A percentile compares a stretch with the other conserved stretches of the same genome.
phyloP scores from a whole-genome alignment of 2,797 vertebrate species.

The Chelon auratus region DNA sequence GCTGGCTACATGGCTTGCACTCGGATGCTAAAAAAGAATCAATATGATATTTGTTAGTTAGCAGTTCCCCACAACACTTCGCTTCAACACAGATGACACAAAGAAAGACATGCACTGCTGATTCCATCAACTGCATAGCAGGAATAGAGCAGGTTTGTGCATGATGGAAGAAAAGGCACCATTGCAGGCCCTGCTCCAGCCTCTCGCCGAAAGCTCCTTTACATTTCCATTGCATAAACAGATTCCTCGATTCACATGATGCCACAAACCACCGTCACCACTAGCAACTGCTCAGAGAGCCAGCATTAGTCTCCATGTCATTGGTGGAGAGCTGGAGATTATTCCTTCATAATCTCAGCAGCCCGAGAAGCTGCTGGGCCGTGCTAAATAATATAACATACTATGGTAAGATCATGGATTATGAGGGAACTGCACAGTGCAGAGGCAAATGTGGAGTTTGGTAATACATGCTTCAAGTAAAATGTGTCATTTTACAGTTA shows the following conservation, averaged over 20 bases:
- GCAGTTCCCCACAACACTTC: background rate
- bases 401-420: background rate
- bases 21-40: conserved; percentile 85
- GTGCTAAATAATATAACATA: conserved; percentile 5
- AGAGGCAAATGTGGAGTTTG: conserved; percentile 2
- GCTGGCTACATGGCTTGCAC: conserved; percentile 85
- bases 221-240: conserved; percentile 73
- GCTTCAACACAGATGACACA: background rate
- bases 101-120: background rate
- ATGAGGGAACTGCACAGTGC: background rate
- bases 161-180: conserved; percentile 21
- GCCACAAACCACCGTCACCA: conserved; percentile 57
- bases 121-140: conserved; percentile 37
- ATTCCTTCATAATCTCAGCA: conserved; percentile 29
- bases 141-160: conserved; percentile 1
- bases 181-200: conserved; percentile 17
- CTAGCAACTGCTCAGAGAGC: conserved; percentile 49
- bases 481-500: background rate
- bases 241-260: conserved; percentile 70
- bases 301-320: conserved; percentile 52
- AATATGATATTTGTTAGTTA: conserved; percentile 16
- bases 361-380: conserved; percentile 20
- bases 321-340: conserved; percentile 40
- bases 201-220: conserved; percentile 59
- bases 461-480: conserved; percentile 8